Base-by-base conservation (phyloP, 2,797 vertebrate species). In the Antennarius maculatus region DNA sequence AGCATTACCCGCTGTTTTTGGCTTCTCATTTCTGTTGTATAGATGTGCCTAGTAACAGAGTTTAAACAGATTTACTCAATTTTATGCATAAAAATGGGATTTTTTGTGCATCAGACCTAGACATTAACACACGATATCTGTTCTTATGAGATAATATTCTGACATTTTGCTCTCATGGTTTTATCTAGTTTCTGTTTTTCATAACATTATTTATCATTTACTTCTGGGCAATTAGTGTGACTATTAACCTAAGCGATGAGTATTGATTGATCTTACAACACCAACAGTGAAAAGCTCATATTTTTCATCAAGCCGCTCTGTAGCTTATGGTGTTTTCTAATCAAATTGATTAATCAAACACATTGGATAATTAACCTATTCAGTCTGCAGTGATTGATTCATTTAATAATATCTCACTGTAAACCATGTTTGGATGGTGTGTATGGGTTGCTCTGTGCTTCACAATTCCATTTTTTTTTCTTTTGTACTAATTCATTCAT, bases 281-380 rank as follows among this genome's bases (percentile, higher is more conserved):
- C 64, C 68, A 61, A 58, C 45, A n/a, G 39, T 50, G 56, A 72
- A 70, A 73, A 70, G 72, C 75, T 80, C 57, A 54, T 75, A 80
- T 86, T 81, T 74, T 47, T 85, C 78, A 79, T 60, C 41, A 52
- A 49, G 73, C 68, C 57, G 53, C 54, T 56, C 18, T 3, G 54
- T 66, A 42, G 18, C 77, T 79, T 54, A 28, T 69, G 66, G 47
- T 66, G 47, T 81, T 78, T 74, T 79, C 73, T 61, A 75, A 80
- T 83, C 74, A 63, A 54, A 80, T 64, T 53, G 61, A 87, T 85
- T 63, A 62, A 82, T 88, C 82, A 87, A 65, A 57, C 63, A 67
- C 70, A 80, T 79, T 77, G 66, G 71, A 85, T 87, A 89, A 89
- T 91, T 93, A 87, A 92, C 76, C 86, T 89, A 79, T 82, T 87